These are phyloP conservation scores for Paracyclopina nana DNA, from an alignment of 1,140 invertebrate genomes.

Conservation along the genomic window DNA sequence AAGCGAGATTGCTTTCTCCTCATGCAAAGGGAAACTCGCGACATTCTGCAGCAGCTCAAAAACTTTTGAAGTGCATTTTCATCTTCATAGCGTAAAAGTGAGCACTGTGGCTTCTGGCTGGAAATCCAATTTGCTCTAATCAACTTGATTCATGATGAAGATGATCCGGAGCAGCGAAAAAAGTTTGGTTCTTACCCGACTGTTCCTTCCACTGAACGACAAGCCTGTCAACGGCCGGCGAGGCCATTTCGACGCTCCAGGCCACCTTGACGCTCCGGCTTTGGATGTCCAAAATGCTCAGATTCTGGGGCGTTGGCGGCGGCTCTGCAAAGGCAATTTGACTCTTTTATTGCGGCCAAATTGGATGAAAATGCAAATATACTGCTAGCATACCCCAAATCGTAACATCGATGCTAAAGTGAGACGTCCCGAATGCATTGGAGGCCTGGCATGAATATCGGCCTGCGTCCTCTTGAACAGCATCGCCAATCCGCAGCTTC, in stretches of 20 bases:
- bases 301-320: neutral
- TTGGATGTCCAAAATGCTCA: neutral
- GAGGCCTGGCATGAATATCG: neutral
- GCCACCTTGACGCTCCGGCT: neutral
- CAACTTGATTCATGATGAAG: no score
- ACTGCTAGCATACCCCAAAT: neutral
- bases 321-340: no score
- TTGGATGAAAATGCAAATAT: no score
- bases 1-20: no score
- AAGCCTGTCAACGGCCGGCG: neutral
- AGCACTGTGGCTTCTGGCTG: no score
- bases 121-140: no score
- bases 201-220: neutral
- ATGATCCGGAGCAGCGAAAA: no score
- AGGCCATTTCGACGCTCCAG: neutral
- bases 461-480: neutral
- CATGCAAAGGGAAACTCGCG: no score
- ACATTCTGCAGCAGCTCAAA: no score
- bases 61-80: no score
- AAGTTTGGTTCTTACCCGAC: neutral
- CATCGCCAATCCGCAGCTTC: neutral
- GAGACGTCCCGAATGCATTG: neutral
- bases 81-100: no score
- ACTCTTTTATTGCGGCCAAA: no score
- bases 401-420: neutral